A percentile compares a stretch with the other conserved stretches of the same genome.
Conservation (phyloP, 2,113 vertebrate species). For the Erpornis zantholeuca region DNA sequence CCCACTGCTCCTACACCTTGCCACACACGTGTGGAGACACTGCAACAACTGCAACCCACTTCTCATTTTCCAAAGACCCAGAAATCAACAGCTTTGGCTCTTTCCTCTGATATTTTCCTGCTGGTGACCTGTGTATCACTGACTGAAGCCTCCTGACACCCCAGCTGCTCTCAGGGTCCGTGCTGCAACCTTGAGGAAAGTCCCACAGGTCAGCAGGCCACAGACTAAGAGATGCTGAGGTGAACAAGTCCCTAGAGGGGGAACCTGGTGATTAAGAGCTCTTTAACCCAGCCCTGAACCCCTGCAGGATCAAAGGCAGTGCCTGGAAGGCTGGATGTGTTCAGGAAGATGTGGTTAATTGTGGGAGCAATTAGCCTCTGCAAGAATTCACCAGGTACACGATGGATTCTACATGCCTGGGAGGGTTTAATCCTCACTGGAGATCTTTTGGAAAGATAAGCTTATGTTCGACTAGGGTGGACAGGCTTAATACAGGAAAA, state of each 20-base stretch:
- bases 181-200: background rate
- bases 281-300: background rate
- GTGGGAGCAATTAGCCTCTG: constrained; percentile 8
- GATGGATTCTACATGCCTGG: background rate
- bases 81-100: background rate
- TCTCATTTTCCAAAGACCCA: background rate
- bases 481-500: background rate
- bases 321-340: background rate
- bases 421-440: background rate
- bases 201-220: background rate
- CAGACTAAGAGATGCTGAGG: background rate
- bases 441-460: background rate
- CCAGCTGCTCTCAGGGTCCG: background rate
- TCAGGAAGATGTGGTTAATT: background rate
- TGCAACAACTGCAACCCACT: background rate
- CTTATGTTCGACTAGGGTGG: background rate
- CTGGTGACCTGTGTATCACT: background rate
- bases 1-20: background rate
- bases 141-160: background rate
- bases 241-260: background rate
- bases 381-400: background rate
- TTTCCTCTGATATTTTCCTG: background rate
- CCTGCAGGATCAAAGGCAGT: background rate
- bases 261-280: background rate
- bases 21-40: background rate